Percentiles rank a stretch among this genome's conserved stretches.
These are phyloP conservation scores for Aromia moschata DNA, from an alignment of 2,888 invertebrate species.

Conservation along the genomic window DNA sequence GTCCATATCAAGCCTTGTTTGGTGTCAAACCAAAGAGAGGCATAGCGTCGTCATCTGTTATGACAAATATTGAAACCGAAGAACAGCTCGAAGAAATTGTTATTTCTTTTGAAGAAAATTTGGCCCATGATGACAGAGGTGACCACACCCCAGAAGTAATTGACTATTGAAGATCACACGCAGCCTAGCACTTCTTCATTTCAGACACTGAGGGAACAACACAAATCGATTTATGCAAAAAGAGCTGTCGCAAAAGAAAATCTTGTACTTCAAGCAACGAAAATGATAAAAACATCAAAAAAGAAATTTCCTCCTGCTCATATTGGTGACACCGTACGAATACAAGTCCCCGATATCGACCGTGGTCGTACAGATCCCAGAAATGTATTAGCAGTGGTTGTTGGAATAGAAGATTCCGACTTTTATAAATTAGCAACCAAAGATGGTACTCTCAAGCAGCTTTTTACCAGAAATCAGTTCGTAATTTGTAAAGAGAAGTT, in stretches of 20 bases:
- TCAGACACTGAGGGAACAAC: slow-evolving; percentile 9
- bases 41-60: slow-evolving; percentile 44
- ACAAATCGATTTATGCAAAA: slow-evolving; percentile 14
- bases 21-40: slow-evolving; percentile 46
- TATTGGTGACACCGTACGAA: slow-evolving; percentile 42
- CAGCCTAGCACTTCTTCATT: slow-evolving; percentile 9
- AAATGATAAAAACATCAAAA: not conserved
- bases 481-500: slow-evolving; percentile 37
- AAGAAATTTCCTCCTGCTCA: slow-evolving; percentile 1
- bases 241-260: slow-evolving; percentile 14
- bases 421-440: slow-evolving; percentile 39
- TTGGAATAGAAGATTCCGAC: slow-evolving; percentile 38
- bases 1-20: slow-evolving; percentile 52
- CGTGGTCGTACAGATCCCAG: slow-evolving; percentile 36
- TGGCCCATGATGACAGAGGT: slow-evolving; percentile 19
- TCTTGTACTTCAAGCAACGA: slow-evolving; percentile 22
- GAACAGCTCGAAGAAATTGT: not conserved
- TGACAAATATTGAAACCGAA: slow-evolving; percentile 42
- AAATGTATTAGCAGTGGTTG: slow-evolving; percentile 40
- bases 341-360: slow-evolving; percentile 40
- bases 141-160: slow-evolving; percentile 23
- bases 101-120: not conserved
- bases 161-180: slow-evolving; percentile 23
- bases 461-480: slow-evolving; percentile 32
- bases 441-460: slow-evolving; percentile 28